Conservation (phyloP, 2,113 vertebrate species). For the Xyrauchen texanus region DNA sequence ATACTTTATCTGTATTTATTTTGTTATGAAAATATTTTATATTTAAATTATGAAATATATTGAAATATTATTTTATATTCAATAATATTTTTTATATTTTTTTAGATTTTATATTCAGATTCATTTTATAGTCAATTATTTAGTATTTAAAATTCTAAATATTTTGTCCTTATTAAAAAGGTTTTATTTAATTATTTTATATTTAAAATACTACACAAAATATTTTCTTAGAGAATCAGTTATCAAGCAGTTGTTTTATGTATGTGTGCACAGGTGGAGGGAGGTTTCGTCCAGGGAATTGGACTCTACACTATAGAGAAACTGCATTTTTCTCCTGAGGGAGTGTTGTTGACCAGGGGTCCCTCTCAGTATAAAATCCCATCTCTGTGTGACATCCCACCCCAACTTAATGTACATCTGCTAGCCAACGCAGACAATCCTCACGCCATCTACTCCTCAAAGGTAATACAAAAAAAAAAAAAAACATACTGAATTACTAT, state of each 20-base stretch:
- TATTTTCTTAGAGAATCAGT: no score
- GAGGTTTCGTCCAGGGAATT: conserved; percentile 74
- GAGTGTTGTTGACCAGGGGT: conserved; percentile 66
- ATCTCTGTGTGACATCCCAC: conserved; percentile 71
- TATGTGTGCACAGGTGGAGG: conserved; percentile 70
- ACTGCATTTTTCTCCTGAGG: conserved; percentile 73
- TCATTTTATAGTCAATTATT: no score
- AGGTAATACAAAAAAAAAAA: conserved; percentile 62
- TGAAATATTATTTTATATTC: conserved; percentile 43
- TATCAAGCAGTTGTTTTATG: no score
- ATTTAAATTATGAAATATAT: no score
- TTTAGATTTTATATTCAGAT: no score
- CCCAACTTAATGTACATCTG: conserved; percentile 71
- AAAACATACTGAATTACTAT: not conserved
- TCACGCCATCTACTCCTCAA: conserved; percentile 74
- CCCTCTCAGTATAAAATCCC: conserved; percentile 77
- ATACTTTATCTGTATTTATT: no score
- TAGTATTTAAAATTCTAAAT: no score
- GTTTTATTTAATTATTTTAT: no score
- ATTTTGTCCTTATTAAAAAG: no score
- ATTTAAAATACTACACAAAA: no score
- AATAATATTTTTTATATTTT: not conserved
- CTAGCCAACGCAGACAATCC: conserved; percentile 68
- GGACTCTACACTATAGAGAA: conserved; percentile 76
- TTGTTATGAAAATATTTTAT: no score